Evolutionary conservation across 2,797 vertebrate genomes (phyloP), one percentile per base, ranked within the genome.

Genomic region (Acanthurus leucopareius): DNA sequence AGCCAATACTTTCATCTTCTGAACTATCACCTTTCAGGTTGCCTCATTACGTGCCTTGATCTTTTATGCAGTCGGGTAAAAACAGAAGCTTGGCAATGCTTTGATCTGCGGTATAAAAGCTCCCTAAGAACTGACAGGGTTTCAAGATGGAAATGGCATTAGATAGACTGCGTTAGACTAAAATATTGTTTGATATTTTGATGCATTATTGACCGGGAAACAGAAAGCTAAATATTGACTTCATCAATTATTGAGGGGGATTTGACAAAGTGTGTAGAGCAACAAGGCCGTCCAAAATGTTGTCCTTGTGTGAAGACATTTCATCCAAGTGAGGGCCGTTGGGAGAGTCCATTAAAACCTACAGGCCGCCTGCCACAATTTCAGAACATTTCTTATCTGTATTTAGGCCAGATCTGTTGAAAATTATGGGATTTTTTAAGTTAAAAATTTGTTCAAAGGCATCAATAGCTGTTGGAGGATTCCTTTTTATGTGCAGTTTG

Each of bases 41-140:
- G 90, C 83, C 86, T 92, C 91, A 92, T 94, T 93, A 91, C 74
- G 35, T 14, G 79, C 86, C 87, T 92, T 93, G 92, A 92, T 94
- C 86, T 94, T 93, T 93, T 95, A 90, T 91, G 94, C 96, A 96
- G 95, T 80, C 61, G 57, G 75, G 73, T 95, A 90, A 95, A 94
- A 92, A 92, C 90, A 92, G 86, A 94, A 81, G 81, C 80, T 80
- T 80, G 80, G 48, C 51, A 72, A 70, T 69, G 80, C 90, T 96
- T 94, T 95, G 93, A 96, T 95, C 95, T 90, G 79, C 70, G 69
- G 84, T 88, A 86, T 76, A 88, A 94, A 95, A 94, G 80, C 91
- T 94, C 73, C 89, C 91, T 86, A 89, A 87, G 78, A 95, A 94
- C 91, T 93, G 92, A 90, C 91, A 93, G 88, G 88, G 90, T 94